A percentile compares a stretch with the other conserved stretches of the same genome.
Evolutionary conservation across 2,113 vertebrate species (phyloP).

Genomic region (Nycticryphes semicollaris): DNA sequence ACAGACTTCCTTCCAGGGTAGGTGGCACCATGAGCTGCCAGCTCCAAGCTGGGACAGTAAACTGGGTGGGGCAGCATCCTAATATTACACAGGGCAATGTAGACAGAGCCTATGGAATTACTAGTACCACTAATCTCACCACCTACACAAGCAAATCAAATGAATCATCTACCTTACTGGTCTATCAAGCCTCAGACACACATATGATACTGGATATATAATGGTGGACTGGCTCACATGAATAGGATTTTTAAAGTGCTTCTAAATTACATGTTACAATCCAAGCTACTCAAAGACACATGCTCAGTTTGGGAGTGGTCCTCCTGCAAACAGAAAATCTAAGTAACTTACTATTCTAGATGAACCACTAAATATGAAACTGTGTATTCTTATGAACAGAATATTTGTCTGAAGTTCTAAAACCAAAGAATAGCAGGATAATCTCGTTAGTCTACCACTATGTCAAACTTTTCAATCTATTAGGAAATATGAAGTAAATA

Average conservation of each 20-base stretch:
- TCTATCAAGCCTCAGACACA: background rate
- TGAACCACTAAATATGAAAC: background rate
- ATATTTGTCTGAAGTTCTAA: background rate
- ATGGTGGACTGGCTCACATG: background rate
- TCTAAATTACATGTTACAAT: background rate
- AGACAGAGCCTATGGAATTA: background rate
- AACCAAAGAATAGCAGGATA: background rate
- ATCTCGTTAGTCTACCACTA: background rate
- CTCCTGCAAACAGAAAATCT: background rate
- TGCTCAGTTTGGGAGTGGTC: background rate
- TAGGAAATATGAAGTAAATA: background rate
- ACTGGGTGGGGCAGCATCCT: slow-evolving; percentile 6
- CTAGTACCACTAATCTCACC: background rate
- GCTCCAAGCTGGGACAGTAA: background rate
- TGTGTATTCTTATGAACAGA: background rate
- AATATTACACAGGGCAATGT: background rate
- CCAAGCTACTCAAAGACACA: background rate
- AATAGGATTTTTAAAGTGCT: slow-evolving; percentile 6
- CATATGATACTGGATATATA: background rate
- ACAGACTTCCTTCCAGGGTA: slow-evolving; percentile 20
- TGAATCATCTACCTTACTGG: slow-evolving; percentile 34
- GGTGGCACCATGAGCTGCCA: background rate
- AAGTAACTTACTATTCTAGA: background rate
- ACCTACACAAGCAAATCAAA: slow-evolving; percentile 40
- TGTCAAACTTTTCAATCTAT: background rate